A percentile compares a stretch with the other conserved stretches of the same genome.
Conservation (phyloP, 2,888 invertebrate species). For the Yponomeuta sedellus region DNA sequence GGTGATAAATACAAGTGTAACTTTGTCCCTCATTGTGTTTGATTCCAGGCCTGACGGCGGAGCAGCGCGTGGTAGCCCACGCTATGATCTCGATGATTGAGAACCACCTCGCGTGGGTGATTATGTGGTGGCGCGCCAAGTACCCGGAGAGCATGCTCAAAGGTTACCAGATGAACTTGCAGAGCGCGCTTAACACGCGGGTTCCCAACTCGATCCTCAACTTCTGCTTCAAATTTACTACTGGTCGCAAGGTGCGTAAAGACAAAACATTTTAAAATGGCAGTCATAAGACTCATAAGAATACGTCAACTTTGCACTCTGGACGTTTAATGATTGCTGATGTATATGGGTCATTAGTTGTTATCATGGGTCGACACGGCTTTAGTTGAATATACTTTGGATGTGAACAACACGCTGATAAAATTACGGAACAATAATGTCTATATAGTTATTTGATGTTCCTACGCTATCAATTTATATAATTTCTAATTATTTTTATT, state of each 20-base stretch:
- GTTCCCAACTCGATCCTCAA: slow-evolving; percentile 92
- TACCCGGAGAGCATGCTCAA: slow-evolving; percentile 92
- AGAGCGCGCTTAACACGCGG: slow-evolving; percentile 90
- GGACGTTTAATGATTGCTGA: too few relatives aligned
- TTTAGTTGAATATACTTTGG: too few relatives aligned
- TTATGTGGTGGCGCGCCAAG: slow-evolving; percentile 94
- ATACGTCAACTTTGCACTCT: too few relatives aligned
- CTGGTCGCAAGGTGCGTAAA: slow-evolving; percentile 85
- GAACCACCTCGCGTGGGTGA: slow-evolving; percentile 94
- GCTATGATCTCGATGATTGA: slow-evolving; percentile 97
- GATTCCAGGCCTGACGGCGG: slow-evolving; percentile 80
- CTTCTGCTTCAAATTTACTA: slow-evolving; percentile 92
- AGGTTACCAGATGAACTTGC: slow-evolving; percentile 94
- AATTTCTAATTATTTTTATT: too few relatives aligned
- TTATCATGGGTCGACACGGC: too few relatives aligned
- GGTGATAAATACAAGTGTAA: background rate
- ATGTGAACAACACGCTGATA: too few relatives aligned
- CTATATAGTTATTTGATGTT: too few relatives aligned
- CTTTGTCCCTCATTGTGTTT: background rate
- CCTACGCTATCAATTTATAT: too few relatives aligned
- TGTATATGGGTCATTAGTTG: too few relatives aligned
- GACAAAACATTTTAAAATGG: too few relatives aligned
- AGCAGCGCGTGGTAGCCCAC: slow-evolving; percentile 92
- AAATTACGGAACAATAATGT: too few relatives aligned
- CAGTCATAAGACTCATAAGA: too few relatives aligned